Conservation (phyloP, 2,113 vertebrate genomes). For the Trematocara nigrifrons region DNA sequence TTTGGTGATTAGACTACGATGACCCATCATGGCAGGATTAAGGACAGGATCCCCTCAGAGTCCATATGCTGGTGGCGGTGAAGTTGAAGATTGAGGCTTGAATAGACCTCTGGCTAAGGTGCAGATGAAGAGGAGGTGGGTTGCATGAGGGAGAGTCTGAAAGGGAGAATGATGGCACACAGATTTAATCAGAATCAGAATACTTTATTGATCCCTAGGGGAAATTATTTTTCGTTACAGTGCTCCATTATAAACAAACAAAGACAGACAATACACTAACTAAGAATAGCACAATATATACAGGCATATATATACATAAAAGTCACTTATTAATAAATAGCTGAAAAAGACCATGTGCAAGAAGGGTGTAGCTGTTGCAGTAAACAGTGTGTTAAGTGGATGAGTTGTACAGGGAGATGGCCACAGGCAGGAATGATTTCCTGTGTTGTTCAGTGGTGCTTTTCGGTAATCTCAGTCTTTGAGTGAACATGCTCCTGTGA, state of each 20-base stretch:
- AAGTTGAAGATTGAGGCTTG: background rate
- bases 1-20: background rate
- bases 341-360: no score
- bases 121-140: background rate
- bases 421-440: fast-evolving
- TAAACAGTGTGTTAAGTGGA: no score
- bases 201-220: fast-evolving
- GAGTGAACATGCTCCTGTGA: fast-evolving
- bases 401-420: fast-evolving
- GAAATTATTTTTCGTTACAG: background rate
- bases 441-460: background rate
- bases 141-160: background rate
- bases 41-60: background rate
- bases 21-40: background rate
- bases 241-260: background rate
- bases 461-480: fast-evolving
- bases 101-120: background rate
- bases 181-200: background rate
- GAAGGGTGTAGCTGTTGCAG: no score
- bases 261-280: fast-evolving
- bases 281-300: background rate
- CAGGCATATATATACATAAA: background rate
- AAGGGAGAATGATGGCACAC: background rate
- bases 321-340: background rate
- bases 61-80: background rate